Evolutionary conservation across 2,888 invertebrate species (phyloP), one percentile per base, ranked within the genome.

Genomic region (Mycalesis mineus): DNA sequence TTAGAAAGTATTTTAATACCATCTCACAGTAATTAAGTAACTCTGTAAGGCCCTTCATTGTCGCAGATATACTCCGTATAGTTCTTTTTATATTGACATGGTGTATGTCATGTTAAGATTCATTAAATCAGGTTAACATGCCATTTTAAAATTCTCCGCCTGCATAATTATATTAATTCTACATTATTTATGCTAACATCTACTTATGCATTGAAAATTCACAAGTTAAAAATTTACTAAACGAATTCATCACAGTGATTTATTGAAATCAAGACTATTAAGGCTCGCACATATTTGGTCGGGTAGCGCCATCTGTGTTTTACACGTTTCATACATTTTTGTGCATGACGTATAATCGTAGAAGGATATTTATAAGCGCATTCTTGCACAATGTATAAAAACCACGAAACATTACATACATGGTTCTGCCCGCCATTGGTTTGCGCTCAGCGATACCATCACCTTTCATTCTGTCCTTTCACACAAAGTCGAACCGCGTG

Each of bases 161-260:
- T 68, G 72, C 70, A 66, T 68, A 72, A 74, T 71, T 73, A 75
- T 37, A 74, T 71, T 73, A 75, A 45, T 70, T 71, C 71, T 73
- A 74, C 65, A 68, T 56, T 55, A 65, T 55, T 58, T 51, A 61
- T 67, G 65, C 72, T 74, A 78, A 1, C 36, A 73, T 59, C 64
- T 64, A 66, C 60, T 56, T 64, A 81, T 80, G 79, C 83, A 84
- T 82, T 84, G 81, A 80, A 76, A 75, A 77, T 80, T 72, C 72
- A 75, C 73, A 78, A 67, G 63, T 67, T 74, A 72, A 58, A 75
- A 78, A 78, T 78, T 79, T 73, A 73, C 80, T 86, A 86, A 75
- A 79, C 78, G 77, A 84, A 81, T 84, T 84, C 83, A 86, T 88
- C 87, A 88, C 87, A 88, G 86, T 85, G 82, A 83, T 80, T 82